phyloP scores from a whole-genome alignment of 1,140 invertebrate genomes.

The Acromyrmex heyeri region DNA sequence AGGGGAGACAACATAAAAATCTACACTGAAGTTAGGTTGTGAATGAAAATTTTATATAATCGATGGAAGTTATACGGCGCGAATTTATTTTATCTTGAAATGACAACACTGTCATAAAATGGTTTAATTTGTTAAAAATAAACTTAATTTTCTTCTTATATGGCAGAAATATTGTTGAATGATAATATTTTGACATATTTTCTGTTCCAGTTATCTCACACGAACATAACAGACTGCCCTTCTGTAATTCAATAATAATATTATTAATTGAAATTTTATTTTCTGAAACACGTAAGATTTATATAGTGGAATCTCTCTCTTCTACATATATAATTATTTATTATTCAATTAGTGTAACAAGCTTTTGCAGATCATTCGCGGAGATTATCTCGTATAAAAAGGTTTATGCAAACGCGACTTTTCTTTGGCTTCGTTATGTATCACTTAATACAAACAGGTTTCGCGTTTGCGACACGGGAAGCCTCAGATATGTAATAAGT shows the following conservation, averaged over 20 bases:
- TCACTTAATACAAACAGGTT: slow-evolving; percentile 31
- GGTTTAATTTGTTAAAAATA: background rate
- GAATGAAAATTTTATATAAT: too few species aligned
- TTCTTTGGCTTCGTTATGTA: slow-evolving; percentile 30
- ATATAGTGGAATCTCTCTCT: background rate
- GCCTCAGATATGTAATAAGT: background rate
- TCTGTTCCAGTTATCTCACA: background rate
- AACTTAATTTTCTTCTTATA: background rate
- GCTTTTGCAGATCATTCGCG: background rate
- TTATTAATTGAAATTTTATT: background rate
- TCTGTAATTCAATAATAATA: background rate
- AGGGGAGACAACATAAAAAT: too few species aligned
- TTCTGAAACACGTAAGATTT: background rate
- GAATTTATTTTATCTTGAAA: background rate
- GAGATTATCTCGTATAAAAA: slow-evolving; percentile 3
- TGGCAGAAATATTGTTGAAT: background rate
- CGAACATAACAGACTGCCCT: background rate
- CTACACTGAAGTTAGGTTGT: too few species aligned
- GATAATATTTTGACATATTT: background rate
- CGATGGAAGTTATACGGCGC: background rate
- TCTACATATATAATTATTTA: background rate
- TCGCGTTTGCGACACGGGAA: slow-evolving; percentile 24
- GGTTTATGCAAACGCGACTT: slow-evolving; percentile 14
- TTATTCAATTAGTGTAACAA: slow-evolving; percentile 48
- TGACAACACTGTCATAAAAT: background rate